Base-by-base conservation (phyloP, 2,797 vertebrate species). In the Hoplostethus mediterraneus region DNA sequence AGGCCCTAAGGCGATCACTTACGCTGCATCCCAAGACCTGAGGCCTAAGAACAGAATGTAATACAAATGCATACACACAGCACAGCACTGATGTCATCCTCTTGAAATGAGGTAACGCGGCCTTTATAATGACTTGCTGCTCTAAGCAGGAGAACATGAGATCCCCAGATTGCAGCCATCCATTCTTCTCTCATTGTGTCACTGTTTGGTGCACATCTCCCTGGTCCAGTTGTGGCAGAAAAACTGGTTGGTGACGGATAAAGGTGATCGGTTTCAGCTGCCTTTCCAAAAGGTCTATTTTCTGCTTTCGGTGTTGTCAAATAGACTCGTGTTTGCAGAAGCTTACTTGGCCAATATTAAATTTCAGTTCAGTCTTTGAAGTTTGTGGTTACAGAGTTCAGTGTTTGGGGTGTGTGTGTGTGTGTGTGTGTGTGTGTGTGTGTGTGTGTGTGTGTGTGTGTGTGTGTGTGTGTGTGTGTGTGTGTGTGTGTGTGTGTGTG, bases 201-300 rank as follows among this genome's bases (percentile, higher is more conserved):
- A 73, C 78, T 86, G 68, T 87, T 89, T 83, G 79, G 65, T 63
- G 63, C 54, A 60, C 52, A 75, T 73, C 45, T 30, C 5, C 56
- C 77, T 77, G 54, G 59, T 84, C 76, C 31, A 49, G 76, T 77
- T 64, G 49, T 45, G 66, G 77, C 49, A 66, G 87, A 89, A 90
- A 85, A 83, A 92, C 89, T 75, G 82, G 87, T 91, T 89, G 65
- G 44, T 57, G 56, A 7, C 33, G n/a, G 52, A 73, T 64, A 25
- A 74, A 84, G 58, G 56, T 66, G 68, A 75, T 70, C 60, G 28
- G 74, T 81, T 84, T 86, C 36, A 40, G 63, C 42, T 45, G 71
- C 55, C 69, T 83, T 80, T 75, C 62, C 83, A n/a, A 45, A 28
- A 9, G 9, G 30, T 28, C 17, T 42, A 33, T 70, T 60, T 73